These are phyloP conservation scores for Homalodisca vitripennis DNA, from an alignment of 1,140 invertebrate species.

Conservation along the genomic window DNA sequence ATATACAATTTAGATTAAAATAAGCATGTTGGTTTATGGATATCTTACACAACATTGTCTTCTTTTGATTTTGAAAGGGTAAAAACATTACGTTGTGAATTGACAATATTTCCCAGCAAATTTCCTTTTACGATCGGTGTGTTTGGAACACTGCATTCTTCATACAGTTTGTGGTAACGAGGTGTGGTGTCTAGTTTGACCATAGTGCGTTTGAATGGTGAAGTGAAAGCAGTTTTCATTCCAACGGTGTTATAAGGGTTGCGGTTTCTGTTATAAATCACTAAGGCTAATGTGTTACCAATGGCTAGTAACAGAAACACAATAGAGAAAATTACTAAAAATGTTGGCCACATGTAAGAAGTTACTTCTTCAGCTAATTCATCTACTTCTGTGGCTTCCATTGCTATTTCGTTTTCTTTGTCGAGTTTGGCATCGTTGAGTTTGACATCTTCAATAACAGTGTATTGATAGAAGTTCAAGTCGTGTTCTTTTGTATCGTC, in stretches of 20 bases:
- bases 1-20: too few species aligned
- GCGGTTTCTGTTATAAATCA: constrained; percentile 23
- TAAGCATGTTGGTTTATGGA: too few species aligned
- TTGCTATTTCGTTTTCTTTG: too few species aligned
- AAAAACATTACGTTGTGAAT: neutral
- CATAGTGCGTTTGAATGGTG: constrained; percentile 26
- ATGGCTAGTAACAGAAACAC: constrained; percentile 13
- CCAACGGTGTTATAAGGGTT: constrained; percentile 1
- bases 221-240: constrained; percentile 19
- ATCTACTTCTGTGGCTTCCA: neutral
- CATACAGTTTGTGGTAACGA: constrained; percentile 42
- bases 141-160: constrained; percentile 41
- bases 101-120: neutral
- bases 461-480: constrained; percentile 14
- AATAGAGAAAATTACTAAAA: constrained; percentile 12
- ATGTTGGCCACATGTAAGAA: constrained; percentile 3
- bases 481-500: constrained; percentile 20
- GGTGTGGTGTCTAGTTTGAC: constrained; percentile 34
- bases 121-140: constrained; percentile 33
- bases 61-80: neutral
- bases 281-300: constrained; percentile 11
- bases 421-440: neutral
- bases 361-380: neutral
- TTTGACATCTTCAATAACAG: neutral
- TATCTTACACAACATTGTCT: neutral